Percentiles rank a stretch among this genome's conserved stretches.
phyloP scores from a whole-genome alignment of 2,888 invertebrate genomes.

The Torymus auratus region DNA sequence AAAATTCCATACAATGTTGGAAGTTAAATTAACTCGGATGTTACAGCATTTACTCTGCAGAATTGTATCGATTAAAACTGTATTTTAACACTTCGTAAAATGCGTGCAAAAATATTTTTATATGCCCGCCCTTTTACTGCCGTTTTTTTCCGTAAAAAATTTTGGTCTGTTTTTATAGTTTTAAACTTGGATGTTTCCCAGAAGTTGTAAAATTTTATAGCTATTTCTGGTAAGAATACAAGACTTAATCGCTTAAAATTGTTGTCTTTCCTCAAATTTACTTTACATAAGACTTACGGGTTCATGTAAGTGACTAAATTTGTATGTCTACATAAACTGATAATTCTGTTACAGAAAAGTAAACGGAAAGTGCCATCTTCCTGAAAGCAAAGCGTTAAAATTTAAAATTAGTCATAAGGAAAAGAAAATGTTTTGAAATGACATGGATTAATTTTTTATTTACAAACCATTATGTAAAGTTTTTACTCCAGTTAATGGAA shows the following conservation, averaged over 20 bases:
- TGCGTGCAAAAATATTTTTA: too few species aligned
- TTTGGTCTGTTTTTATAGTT: conserved; percentile 1
- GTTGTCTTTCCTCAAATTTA: neutral
- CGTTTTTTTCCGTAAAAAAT: conserved; percentile 26
- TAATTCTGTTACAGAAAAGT: neutral
- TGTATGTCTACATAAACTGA: too few species aligned
- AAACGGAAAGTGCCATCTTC: neutral
- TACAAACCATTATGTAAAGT: too few species aligned
- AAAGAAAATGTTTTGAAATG: too few species aligned
- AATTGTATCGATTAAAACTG: too few species aligned
- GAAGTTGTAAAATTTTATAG: conserved; percentile 40
- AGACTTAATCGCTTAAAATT: neutral
- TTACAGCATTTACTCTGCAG: too few species aligned
- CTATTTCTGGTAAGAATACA: conserved; percentile 1
- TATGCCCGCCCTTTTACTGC: conserved; percentile 2
- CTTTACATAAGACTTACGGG: neutral
- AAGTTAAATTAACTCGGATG: too few species aligned
- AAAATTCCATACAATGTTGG: too few species aligned
- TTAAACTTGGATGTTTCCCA: conserved; percentile 24
- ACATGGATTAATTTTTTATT: too few species aligned
- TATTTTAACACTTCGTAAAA: too few species aligned
- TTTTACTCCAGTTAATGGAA: too few species aligned
- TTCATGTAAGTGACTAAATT: neutral
- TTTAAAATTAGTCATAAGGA: neutral
- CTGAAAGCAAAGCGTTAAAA: neutral